Conservation (phyloP, 1,140 invertebrate species). For the Apis dorsata region DNA sequence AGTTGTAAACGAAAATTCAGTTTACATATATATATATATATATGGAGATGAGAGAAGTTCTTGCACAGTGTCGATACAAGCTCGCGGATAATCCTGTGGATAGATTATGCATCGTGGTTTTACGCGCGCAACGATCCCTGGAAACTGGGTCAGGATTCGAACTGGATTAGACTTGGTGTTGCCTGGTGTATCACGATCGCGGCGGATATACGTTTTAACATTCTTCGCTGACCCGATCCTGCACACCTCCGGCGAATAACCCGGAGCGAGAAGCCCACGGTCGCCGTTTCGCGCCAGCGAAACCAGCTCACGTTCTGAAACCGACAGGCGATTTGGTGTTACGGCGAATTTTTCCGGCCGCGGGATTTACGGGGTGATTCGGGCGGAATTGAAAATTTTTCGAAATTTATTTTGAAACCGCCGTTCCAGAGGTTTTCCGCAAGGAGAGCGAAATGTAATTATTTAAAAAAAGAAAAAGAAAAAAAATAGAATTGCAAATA, state of each 20-base stretch:
- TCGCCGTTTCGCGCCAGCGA: background rate
- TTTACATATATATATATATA: background rate
- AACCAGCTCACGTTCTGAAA: conserved; percentile 17
- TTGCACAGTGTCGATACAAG: too few species aligned
- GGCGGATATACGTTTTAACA: conserved; percentile 44
- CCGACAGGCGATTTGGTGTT: conserved; percentile 5
- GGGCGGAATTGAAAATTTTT: conserved; percentile 6
- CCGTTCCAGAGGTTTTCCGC: background rate
- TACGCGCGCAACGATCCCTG: background rate
- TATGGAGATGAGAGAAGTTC: background rate
- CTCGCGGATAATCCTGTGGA: too few species aligned
- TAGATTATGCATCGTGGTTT: background rate
- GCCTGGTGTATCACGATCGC: conserved; percentile 29
- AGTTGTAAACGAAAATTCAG: background rate
- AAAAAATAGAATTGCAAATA: too few species aligned
- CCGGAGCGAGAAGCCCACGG: background rate
- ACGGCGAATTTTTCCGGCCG: background rate
- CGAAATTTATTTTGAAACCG: conserved; percentile 1
- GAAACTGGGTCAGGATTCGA: conserved; percentile 7
- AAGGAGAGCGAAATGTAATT: too few species aligned
- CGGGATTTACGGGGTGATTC: conserved; percentile 6
- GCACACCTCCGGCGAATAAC: conserved; percentile 34
- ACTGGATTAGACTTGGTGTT: conserved; percentile 43
- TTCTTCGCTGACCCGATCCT: conserved; percentile 48
- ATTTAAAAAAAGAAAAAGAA: too few species aligned